Conservation (phyloP, 2,888 invertebrate genomes). For the Priapulus caudatus region DNA sequence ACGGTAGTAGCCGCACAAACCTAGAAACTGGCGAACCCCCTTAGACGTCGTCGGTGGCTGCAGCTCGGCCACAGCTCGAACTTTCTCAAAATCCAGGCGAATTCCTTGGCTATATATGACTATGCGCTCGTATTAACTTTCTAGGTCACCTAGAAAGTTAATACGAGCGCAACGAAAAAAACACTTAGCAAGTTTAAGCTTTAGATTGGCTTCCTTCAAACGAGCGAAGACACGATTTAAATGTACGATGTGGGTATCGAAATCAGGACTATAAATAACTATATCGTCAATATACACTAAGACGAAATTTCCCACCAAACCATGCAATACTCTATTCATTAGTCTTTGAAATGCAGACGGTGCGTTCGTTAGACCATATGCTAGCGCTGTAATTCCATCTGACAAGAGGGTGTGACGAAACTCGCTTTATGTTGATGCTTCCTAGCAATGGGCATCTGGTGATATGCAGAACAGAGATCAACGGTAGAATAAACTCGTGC, state of each 20-base stretch:
- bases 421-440: no score
- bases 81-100: constrained; percentile 10
- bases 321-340: constrained; percentile 12
- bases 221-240: no score
- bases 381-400: no score
- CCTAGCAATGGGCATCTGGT: no score
- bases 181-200: constrained; percentile 12
- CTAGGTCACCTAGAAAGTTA: constrained; percentile 20
- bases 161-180: constrained; percentile 12
- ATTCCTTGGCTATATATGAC: constrained; percentile 12
- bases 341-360: constrained; percentile 20
- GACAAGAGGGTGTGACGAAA: no score
- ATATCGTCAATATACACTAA: neutral
- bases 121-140: no score
- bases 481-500: no score
- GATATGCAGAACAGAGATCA: no score
- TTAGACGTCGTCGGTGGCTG: constrained; percentile 2
- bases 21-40: constrained; percentile 11
- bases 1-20: constrained; percentile 12
- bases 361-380: constrained; percentile 21
- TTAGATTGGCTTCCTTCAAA: neutral
- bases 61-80: constrained; percentile 9
- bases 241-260: neutral
- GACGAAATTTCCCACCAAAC: neutral
- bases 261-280: neutral